Conservation (phyloP, 2,888 invertebrate species). For the Lamellibrachia columna region DNA sequence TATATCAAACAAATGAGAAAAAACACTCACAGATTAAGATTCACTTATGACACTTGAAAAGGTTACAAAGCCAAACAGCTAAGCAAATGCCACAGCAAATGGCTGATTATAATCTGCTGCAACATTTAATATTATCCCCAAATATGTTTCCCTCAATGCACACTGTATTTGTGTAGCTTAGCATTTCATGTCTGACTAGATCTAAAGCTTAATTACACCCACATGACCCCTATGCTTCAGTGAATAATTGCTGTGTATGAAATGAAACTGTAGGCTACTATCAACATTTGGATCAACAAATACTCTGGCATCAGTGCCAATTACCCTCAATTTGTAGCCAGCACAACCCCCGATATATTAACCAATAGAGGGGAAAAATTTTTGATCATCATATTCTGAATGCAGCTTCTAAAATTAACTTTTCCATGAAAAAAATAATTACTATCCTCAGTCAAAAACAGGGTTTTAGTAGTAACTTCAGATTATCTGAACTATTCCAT, state of each 20-base stretch:
- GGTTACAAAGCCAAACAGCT: not conserved
- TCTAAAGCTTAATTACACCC: not conserved
- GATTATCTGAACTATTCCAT: conserved; percentile 13
- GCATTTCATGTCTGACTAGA: not conserved
- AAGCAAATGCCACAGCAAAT: not conserved
- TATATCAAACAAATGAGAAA: not conserved
- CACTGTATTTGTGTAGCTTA: not conserved
- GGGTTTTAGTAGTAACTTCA: not conserved
- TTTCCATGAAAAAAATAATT: not conserved
- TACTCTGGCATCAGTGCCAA: conserved; percentile 2
- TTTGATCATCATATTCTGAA: not conserved
- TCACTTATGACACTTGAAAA: not conserved
- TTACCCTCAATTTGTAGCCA: conserved; percentile 12
- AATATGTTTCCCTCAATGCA: not conserved
- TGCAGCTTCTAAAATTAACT: not conserved
- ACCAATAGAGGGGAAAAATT: not conserved
- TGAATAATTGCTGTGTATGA: not conserved
- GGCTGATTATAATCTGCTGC: not conserved
- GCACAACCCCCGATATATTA: not conserved
- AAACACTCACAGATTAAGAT: not conserved
- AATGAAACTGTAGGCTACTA: not conserved
- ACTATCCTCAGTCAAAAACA: not conserved
- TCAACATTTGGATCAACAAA: not conserved
- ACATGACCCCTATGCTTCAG: not conserved
- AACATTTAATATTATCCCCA: not conserved